Base-by-base conservation (phyloP, 2,888 invertebrate species). In the Polyommatus iphigenia region DNA sequence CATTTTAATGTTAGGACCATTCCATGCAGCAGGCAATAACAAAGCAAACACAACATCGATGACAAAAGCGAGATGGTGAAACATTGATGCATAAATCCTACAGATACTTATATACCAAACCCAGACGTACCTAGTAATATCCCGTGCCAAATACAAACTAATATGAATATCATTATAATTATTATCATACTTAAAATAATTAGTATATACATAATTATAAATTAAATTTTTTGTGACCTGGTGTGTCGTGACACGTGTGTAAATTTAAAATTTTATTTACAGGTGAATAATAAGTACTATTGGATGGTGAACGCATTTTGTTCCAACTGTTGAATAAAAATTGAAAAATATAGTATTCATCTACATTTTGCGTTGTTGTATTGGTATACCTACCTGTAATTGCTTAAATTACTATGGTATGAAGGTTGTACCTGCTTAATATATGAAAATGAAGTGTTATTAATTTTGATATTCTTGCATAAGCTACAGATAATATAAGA, bases 41-140 rank as follows among this genome's bases (percentile, higher is more conserved):
- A 72, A 77, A 59, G 59, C 76, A 62, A 62, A 50, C 73, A 50
- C 73, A 73, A 73, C 24, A 50, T 50, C 20, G 41, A 73, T 73
- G 73, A 41, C 67, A 67, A 67, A 67, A 67, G 67, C 67, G 24
- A 67, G 15, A 29, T 1, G 59, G 24, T 62, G 59, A 20, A 10
- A 62, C 20, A 62, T 24, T 20, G 59, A 62, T 62, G 20, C 20
- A n/a, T 62, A 10, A 62, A 62, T 13, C 20, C 10, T 20, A 62
- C 0, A 20, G 2, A 20, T 62, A 62, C 62, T 6, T 13, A 10
- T 62, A 20, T 10, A 4, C 10, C 62, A 8, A 24, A 13, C 24
- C 24, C 10, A 24, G 10, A 62, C 62, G 10, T 24, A 62, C 24
- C 54, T 6, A 54, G 54, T 62, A 10, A 24, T 0, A 13, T 62